Base-by-base conservation (phyloP, 2,888 invertebrate species). In the Callimorpha dominula region DNA sequence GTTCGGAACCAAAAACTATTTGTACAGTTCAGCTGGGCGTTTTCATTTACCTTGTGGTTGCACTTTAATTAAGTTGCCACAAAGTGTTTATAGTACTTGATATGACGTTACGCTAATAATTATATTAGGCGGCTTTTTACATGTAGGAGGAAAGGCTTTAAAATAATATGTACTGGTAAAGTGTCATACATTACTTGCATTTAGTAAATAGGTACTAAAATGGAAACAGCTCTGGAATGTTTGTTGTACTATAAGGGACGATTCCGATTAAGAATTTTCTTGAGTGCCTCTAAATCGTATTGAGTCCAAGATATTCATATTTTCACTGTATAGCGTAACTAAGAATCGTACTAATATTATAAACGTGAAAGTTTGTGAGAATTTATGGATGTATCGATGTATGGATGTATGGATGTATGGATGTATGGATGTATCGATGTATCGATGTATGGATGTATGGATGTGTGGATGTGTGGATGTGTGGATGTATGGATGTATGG, bases 1-100 rank as follows among this genome's bases (percentile, higher is more conserved):
- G 54, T 17, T 70, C 52, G 20, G 64, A 20, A 64, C 42, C 54
- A 7, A 40, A 42, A 54, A 20, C 64, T 70, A 70, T 70, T 64
- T 43, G 54, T 54, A 42, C 17, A 50, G n/a, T 14, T 20, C 63
- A 12, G 14, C 50, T 12, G n/a, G 49, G 31, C 15, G 9, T 42
- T 52, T 40, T 63, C 40, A 63, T 63, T 69, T 50, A 69, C 50
- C 5, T n/a, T 50, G 60, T 49, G 40, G 42, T 40, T 42, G 8
- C 42, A 49, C 60, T 68, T 63, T 69, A 62, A 69, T 63, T 63
- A 62, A 50, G 50, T 42, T 50, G 63, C 40, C 31, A 60, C 60
- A 60, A 60, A 31, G 31, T 31, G 20, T 20, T 31, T 31, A 60
- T 12, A 14, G 5, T 60, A 60, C 14, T 60, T 60, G 20, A 31